Evolutionary conservation across 1,140 invertebrate species (phyloP).

Genomic region (Trialeurodes vaporariorum): DNA sequence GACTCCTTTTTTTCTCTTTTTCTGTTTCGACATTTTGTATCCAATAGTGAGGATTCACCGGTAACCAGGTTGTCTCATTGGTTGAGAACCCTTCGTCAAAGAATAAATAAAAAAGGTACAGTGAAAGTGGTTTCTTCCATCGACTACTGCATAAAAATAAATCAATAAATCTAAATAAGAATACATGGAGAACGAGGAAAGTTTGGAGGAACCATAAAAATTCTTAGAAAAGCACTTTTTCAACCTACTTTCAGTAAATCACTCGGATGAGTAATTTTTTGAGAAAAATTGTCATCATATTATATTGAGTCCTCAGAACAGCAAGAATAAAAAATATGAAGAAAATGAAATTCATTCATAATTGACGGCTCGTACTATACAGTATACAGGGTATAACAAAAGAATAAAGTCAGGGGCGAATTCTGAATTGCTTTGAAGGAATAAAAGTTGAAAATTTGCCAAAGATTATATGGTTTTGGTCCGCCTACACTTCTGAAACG

Average conservation of each 20-base stretch:
- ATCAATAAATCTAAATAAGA: background rate
- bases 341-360: no score
- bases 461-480: background rate
- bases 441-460: background rate
- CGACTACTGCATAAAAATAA: background rate
- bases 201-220: no score
- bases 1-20: slow-evolving; percentile 6
- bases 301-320: no score
- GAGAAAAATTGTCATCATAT: no score
- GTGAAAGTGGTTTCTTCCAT: no score
- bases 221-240: background rate
- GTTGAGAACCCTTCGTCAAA: slow-evolving; percentile 16
- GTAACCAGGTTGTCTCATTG: slow-evolving; percentile 14
- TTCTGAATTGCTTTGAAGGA: no score
- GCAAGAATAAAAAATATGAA: no score
- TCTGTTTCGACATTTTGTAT: slow-evolving; percentile 8
- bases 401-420: no score
- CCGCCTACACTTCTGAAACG: background rate
- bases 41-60: slow-evolving; percentile 17
- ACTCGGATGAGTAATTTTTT: background rate
- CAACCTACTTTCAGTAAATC: background rate
- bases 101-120: background rate
- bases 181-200: background rate
- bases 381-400: no score
- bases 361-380: no score